Base-by-base conservation (phyloP, 1,140 invertebrate genomes). In the Harpegnathos saltator region DNA sequence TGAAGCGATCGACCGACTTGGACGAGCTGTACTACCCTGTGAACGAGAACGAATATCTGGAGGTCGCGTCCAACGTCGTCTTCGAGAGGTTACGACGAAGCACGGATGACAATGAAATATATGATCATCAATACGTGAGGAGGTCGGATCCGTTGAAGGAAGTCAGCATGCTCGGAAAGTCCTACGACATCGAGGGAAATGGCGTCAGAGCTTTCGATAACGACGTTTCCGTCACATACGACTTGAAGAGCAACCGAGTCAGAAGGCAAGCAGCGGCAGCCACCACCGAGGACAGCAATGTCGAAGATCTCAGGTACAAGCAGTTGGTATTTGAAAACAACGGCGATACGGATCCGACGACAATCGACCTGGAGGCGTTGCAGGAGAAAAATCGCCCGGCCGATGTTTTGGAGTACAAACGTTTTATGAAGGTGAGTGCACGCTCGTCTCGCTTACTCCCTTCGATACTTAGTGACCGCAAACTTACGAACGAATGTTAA, bases 21-120 rank as follows among this genome's bases (percentile, higher is more conserved):
- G 77, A 89, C 0, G 86, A 90, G 14, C 89, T 83, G 19, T 90
- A 90, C 33, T 81, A 82, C 15, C 62, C 65, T 0, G 63, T 58
- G 15, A 50, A 83, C 12, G 86, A 91, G 7, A 68, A 89, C 0
- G 86, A 92, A 19, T 87, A 92, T 61, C 72, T 93, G 9, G 93
- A 94, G 19, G 85, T 93, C 3, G 92, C 92, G 0, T 91, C 83
- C 7, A 94, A 94, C 50, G 92, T 93, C 0, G 93, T 93, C 11
- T 93, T 93, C 68, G 91, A 93, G 63, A 90, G 92, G 15, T 68
- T 93, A 15, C 87, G 89, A 44, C 84, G 92, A 50, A 87, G 54
- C 48, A 74, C 66, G n/a, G 78, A 84, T 9, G 54, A 86, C 26
- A 68, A 87, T 19, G 85, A 85, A 14, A 38, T 88, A 29, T 7